Evolutionary conservation across 2,113 vertebrate genomes (phyloP), one percentile per base, ranked within the genome.

Genomic region (Peromyscus californicus): DNA sequence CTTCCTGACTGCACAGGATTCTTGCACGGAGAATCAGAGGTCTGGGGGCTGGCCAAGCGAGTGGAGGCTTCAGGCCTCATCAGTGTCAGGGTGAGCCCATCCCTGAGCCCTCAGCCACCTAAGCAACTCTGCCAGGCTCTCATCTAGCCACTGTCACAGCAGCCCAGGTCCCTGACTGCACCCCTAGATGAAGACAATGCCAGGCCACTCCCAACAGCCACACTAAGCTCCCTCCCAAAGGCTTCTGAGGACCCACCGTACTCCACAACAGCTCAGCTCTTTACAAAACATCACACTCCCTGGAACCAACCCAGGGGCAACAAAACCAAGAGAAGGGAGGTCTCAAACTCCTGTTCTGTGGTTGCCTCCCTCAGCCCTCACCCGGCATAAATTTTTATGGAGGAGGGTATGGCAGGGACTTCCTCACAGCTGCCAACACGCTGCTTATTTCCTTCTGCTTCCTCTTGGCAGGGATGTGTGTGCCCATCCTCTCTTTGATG

Each of bases 31-130:
- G 63, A 63, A 65, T 9, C 67, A 39, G 79, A 63, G 72, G 21
- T 2, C 33, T 17, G 42, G 0, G 2, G 16, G 15, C 36, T 17
- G 13, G 57, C 65, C 85, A 76, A 1, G 0, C 0, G 5, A 11
- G 51, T 5, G 19, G 57, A 51, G 33, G 33, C 48, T 84, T 70
- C 69, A 42, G 89, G 51, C 29, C 67, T 74, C 45, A 5, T 48
- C 24, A 3, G 19, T 10, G 5, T 89, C 21, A 45, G 36, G 48
- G 15, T 24, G 42, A 59, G 0, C 21, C 48, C 12, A 39, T 83
- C 29, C 59, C 76, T 13, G 24, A 86, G 39, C 16, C 74, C n/a
- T 54, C 74, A 67, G 82, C 10, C 74, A 88, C 65, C 69, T 57
- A 22, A 9, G n/a, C 51, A 12, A 54, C 51, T 54, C 51, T 11